Conservation (phyloP, 2,888 invertebrate species). For the Polydrusus pterygomalis region DNA sequence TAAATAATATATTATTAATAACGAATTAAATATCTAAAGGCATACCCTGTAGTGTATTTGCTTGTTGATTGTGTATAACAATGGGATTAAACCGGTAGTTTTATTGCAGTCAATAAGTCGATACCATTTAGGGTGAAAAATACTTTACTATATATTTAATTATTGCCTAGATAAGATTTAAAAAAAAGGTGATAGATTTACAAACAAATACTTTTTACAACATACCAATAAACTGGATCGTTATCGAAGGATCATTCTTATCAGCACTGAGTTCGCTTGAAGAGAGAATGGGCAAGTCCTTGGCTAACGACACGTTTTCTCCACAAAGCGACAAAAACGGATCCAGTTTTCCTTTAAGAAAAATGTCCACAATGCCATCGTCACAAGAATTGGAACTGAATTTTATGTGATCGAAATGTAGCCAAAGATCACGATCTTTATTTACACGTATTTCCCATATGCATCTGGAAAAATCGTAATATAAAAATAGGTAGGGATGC, state of each 20-base stretch:
- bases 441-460: constrained; percentile 81
- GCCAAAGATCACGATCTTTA: constrained; percentile 88
- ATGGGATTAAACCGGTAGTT: no score
- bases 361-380: constrained; percentile 90
- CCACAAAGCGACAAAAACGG: constrained; percentile 90
- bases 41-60: no score
- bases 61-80: no score
- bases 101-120: no score
- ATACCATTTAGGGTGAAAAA: no score
- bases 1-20: no score
- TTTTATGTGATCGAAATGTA: constrained; percentile 90
- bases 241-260: constrained; percentile 67
- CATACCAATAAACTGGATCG: constrained; percentile 77
- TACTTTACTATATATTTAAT: no score
- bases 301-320: constrained; percentile 87
- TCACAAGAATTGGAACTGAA: constrained; percentile 90
- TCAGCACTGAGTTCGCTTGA: constrained; percentile 84
- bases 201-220: background rate
- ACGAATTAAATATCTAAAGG: no score
- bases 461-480: constrained; percentile 67
- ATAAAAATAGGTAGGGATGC: no score
- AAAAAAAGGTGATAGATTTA: background rate
- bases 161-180: no score
- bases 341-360: constrained; percentile 75
- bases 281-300: constrained; percentile 86